Evolutionary conservation across 2,797 vertebrate genomes (phyloP), one percentile per base, ranked within the genome.

Genomic region (Darevskia nairensis): DNA sequence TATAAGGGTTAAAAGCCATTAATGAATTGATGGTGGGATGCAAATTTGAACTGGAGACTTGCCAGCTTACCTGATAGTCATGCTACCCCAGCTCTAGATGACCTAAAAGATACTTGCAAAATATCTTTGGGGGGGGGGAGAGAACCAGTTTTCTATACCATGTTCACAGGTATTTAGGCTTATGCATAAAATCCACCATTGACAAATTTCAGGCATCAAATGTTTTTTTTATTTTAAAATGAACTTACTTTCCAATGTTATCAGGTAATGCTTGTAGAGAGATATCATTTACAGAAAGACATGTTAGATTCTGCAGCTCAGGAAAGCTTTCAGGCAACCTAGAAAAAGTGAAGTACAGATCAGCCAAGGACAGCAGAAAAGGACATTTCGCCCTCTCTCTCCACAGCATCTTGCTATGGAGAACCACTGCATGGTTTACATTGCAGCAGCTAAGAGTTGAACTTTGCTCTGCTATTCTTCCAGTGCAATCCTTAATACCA

Each of bases 251-350:
- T 95, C 99, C 99, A 95, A 99, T 98, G 96, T 99, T 99, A 80
- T 99, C 98, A 95, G 99, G 99, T 96, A 99, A 98, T 91, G 95
- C 96, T 94, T 99, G 98, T 93, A 99, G 96, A 76, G 99, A 99
- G 97, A 99, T 98, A 96, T 99, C 99, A 95, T 99, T 99, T 96
- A 99, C 98, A 95, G 99, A 99, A 96, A 99, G 98, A 97, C 98
- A 99, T 0, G 98, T 99, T 94, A 99, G 97, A 95, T 98, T 99
- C 94, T 97, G 97, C 89, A 99, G 96, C 93, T 99, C 98, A 72
- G 98, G 97, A 96, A 99, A 99, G 95, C 97, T 99, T 95, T 98
- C 98, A 0, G 99, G 99, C 96, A 99, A 98, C 96, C 99, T 99
- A 90, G 32, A 82, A 84, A 89, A 23, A 88, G 61, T 21, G 76